Conservation (phyloP, 2,797 vertebrate genomes). For the Acrossocheilus wenchowensis region DNA sequence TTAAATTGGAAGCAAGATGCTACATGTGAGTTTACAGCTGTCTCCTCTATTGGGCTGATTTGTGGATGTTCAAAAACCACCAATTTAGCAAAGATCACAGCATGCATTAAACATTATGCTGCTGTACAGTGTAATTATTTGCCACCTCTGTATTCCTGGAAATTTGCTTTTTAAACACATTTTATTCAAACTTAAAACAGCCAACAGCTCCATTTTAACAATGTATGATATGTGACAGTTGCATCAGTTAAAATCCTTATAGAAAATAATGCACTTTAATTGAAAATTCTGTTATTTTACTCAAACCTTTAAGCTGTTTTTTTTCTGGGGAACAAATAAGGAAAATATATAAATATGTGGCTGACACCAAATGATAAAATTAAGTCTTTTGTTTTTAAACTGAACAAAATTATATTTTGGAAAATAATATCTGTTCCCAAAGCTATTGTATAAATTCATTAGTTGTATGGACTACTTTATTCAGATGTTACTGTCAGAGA, state of each 20-base stretch:
- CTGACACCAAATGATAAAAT: neutral
- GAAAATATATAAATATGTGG: neutral
- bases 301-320: neutral
- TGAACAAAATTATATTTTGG: neutral
- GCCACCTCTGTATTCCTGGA: neutral
- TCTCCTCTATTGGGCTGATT: neutral
- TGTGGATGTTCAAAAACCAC: neutral
- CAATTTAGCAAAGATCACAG: neutral
- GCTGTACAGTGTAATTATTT: neutral
- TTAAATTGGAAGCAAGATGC: conserved; percentile 22
- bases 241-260: neutral
- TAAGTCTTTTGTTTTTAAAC: neutral
- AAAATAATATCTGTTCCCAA: neutral
- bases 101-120: conserved; percentile 2
- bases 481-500: neutral
- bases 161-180: neutral
- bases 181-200: neutral
- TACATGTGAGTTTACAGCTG: conserved; percentile 4
- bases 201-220: neutral
- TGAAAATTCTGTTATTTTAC: neutral
- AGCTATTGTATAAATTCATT: neutral
- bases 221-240: neutral
- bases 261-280: neutral
- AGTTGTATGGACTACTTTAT: neutral
- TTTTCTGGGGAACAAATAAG: neutral